Base-by-base conservation (phyloP, 2,888 invertebrate species). In the Subacronicta megacephala region DNA sequence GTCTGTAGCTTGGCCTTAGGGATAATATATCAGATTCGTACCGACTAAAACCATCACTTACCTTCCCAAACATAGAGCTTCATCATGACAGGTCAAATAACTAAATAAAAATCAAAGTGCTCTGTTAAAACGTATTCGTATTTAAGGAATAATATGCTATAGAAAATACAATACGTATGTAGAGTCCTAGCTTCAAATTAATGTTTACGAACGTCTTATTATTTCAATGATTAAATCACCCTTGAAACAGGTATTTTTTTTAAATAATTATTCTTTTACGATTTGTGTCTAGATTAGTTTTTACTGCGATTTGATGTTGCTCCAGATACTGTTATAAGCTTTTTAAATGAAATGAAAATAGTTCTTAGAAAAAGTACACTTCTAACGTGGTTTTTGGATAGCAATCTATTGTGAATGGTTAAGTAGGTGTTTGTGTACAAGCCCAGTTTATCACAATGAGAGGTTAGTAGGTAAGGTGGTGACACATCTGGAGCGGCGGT, bases 401-500 rank as follows among this genome's bases (percentile, higher is more conserved):
- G 7, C 38, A 53, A 33, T 56, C 56, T 52, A 68, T 68, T 62
- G 60, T 61, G 23, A 51, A 29, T 46, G n/a, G 49, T 50, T 62
- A 45, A 59, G 62, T 75, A 50, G 53, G 57, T 59, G 57, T 51
- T 31, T 43, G 53, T 52, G 38, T 20, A 44, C 41, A 68, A 71
- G 58, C 60, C 68, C 64, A 62, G 60, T 71, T 68, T 57, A 33
- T 53, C 10, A 75, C 66, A 78, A 72, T 69, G 70, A 72, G 59
- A 71, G 46, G 58, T 63, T 17, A 80, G 68, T 76, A 56, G 78
- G 78, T 64, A 67, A 68, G 45, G 52, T 55, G 62, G 69, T 68
- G 79, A 78, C 79, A 82, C 50, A 80, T 76, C 67, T 84, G 56
- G 83, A 77, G 64, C 81, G 44, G 36, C 38, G 16, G 61, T 80